Percentiles rank a stretch among this genome's conserved stretches.
phyloP scores from a whole-genome alignment of 2,888 invertebrate species.

The Hirtodrosophila trivittata region DNA sequence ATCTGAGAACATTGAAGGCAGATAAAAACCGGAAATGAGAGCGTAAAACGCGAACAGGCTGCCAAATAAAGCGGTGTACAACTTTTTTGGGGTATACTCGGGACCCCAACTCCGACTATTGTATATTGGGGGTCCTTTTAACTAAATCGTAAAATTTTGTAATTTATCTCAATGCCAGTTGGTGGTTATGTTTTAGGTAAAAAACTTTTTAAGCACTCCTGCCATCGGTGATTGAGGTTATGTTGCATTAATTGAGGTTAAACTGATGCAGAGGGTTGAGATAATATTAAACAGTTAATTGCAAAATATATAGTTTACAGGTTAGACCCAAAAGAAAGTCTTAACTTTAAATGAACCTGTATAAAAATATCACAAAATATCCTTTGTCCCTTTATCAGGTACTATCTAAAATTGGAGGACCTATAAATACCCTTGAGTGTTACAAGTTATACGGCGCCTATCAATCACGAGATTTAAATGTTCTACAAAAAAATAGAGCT shows the following conservation, averaged over 20 bases:
- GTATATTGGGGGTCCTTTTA: background rate
- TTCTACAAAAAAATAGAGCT: too few species aligned
- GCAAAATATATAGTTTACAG: too few species aligned
- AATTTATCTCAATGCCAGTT: conserved; percentile 51
- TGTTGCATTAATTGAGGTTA: conserved; percentile 35
- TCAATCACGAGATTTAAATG: too few species aligned
- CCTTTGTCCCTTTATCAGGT: too few species aligned
- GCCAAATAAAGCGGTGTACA: conserved; percentile 16
- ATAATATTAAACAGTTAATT: background rate
- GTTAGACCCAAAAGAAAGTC: too few species aligned
- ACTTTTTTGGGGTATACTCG: conserved; percentile 2
- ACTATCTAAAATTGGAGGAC: too few species aligned
- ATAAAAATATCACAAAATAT: too few species aligned
- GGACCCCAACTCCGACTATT: conserved; percentile 7
- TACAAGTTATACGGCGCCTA: too few species aligned
- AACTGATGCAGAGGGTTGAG: conserved; percentile 3
- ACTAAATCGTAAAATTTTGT: conserved; percentile 53
- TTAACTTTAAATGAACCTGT: too few species aligned
- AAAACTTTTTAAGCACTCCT: conserved; percentile 30
- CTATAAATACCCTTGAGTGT: too few species aligned
- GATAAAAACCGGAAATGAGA: conserved; percentile 57
- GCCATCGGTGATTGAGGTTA: conserved; percentile 40
- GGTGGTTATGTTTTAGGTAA: conserved; percentile 25
- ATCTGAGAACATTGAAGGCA: conserved; percentile 47
- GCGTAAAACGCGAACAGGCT: conserved; percentile 49